A percentile compares a stretch with the other conserved stretches of the same genome.
Conservation (phyloP, 2,888 invertebrate species). For the Clanis bilineata region DNA sequence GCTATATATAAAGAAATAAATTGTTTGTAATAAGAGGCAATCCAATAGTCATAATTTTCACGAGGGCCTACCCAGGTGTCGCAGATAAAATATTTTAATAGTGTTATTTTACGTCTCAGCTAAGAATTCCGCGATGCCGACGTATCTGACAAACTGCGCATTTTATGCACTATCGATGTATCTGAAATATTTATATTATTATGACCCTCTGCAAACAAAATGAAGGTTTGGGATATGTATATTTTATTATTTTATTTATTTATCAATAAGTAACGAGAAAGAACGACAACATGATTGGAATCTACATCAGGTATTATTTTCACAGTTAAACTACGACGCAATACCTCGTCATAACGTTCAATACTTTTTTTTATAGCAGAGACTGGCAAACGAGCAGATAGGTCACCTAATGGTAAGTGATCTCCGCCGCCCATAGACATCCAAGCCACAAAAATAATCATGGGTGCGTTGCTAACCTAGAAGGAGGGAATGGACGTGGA, state of each 20-base stretch:
- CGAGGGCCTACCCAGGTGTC: conserved; percentile 33
- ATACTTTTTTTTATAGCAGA: too few species aligned
- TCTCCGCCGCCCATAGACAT: too few species aligned
- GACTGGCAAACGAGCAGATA: too few species aligned
- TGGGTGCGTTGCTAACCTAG: too few species aligned
- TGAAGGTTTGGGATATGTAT: conserved; percentile 20
- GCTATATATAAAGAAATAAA: conserved; percentile 34
- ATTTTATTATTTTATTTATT: too few species aligned
- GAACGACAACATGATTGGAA: conserved; percentile 19
- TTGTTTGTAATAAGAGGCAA: conserved; percentile 32
- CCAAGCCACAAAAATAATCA: too few species aligned
- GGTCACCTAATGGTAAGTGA: too few species aligned
- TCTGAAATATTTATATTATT: conserved; percentile 39
- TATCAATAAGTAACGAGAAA: conserved; percentile 27
- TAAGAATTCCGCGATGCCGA: conserved; percentile 34
- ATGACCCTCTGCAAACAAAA: conserved; percentile 31
- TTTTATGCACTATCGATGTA: conserved; percentile 38
- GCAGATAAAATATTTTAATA: conserved; percentile 49
- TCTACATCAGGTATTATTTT: background rate
- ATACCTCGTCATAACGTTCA: background rate
- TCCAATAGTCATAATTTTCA: conserved; percentile 48
- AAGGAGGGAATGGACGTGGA: too few species aligned
- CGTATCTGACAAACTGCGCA: conserved; percentile 34
- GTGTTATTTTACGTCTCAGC: conserved; percentile 42
- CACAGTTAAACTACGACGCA: background rate